Evolutionary conservation across 2,888 invertebrate genomes (phyloP).

Genomic region (Pollenia angustigena): DNA sequence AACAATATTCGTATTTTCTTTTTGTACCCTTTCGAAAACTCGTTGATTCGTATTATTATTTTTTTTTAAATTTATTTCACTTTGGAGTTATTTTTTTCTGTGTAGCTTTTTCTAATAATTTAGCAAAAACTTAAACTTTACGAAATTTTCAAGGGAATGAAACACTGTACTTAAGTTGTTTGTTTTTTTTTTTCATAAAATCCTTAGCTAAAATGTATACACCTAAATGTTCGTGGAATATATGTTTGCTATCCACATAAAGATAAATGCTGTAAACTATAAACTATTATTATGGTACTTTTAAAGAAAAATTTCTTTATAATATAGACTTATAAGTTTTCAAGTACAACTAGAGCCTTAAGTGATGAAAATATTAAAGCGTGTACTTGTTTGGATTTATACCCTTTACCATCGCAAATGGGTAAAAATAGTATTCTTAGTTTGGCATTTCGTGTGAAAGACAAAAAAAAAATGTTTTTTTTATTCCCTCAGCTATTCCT

Average conservation of each 20-base stretch:
- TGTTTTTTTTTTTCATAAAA: neutral
- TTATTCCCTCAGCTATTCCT: too few relatives aligned
- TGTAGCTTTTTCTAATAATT: neutral
- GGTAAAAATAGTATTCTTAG: too few relatives aligned
- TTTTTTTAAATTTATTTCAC: too few relatives aligned
- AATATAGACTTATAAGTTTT: slow-evolving; percentile 30
- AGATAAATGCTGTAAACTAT: neutral
- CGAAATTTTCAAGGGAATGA: neutral
- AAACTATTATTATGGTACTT: slow-evolving; percentile 40
- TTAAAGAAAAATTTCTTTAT: slow-evolving; percentile 19
- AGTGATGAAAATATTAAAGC: neutral
- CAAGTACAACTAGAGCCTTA: slow-evolving; percentile 4
- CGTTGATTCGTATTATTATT: too few relatives aligned
- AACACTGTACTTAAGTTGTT: neutral
- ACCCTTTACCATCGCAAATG: too few relatives aligned
- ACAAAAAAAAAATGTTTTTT: too few relatives aligned
- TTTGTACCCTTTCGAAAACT: too few relatives aligned
- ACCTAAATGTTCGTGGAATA: slow-evolving; percentile 5
- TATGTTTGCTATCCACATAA: neutral
- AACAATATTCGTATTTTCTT: too few relatives aligned
- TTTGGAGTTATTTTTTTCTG: too few relatives aligned
- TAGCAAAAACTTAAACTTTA: slow-evolving; percentile 7
- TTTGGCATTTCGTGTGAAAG: too few relatives aligned
- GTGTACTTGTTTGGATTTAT: too few relatives aligned
- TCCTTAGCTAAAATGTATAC: slow-evolving; percentile 17